Percentiles rank a stretch among this genome's conserved stretches.
Evolutionary conservation across 37 sponge, comb jelly and placozoan species (phyloP).

Genomic region (Beroe ovata): DNA sequence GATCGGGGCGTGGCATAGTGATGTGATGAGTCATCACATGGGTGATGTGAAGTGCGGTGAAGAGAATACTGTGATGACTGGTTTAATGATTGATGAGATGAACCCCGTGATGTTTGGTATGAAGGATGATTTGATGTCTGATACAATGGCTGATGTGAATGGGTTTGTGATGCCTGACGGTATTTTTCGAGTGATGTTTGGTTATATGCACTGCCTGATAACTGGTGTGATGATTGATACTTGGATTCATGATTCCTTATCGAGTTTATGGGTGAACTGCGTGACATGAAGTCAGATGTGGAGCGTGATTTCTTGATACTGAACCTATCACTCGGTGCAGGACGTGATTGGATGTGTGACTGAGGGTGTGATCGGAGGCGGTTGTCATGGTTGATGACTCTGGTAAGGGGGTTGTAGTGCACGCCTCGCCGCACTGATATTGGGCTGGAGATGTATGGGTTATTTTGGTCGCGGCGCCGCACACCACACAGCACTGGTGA

Average conservation of each 20-base stretch:
- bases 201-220: too few relatives aligned
- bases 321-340: neutral
- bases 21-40: neutral
- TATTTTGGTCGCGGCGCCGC: too few relatives aligned
- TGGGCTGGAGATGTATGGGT: slow-evolving; percentile 47
- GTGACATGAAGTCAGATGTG: neutral
- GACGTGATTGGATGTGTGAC: neutral
- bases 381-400: neutral
- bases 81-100: neutral
- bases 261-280: neutral
- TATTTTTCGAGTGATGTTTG: too few relatives aligned
- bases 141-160: neutral
- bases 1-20: neutral
- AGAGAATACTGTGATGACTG: neutral
- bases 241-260: too few relatives aligned
- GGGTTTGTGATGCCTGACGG: too few relatives aligned
- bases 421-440: slow-evolving; percentile 54
- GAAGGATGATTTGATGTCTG: neutral
- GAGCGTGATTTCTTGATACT: neutral
- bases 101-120: neutral
- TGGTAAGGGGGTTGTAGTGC: neutral
- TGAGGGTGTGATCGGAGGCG: neutral
- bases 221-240: too few relatives aligned
- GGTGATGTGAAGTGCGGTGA: neutral
- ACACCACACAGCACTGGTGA: too few relatives aligned